Conservation (phyloP, 2,797 vertebrate genomes). For the Epinephelus malabaricus region DNA sequence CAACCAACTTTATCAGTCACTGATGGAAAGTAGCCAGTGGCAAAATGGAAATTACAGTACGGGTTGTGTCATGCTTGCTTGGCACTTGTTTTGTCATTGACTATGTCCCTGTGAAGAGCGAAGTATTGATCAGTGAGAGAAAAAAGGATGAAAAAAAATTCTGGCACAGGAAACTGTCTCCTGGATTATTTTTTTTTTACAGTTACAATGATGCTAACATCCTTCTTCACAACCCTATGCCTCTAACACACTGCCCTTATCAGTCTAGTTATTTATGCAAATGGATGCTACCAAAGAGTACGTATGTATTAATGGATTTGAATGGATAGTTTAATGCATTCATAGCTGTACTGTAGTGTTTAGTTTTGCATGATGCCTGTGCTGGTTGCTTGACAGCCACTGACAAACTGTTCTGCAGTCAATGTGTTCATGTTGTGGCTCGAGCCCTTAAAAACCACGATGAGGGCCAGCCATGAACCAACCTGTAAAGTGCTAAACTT, state of each 20-base stretch:
- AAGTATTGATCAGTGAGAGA: conserved; percentile 80
- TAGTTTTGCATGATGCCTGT: conserved; percentile 47
- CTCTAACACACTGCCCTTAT: conserved; percentile 19
- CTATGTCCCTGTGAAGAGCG: conserved; percentile 80
- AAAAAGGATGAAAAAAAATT: conserved; percentile 62
- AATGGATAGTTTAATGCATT: conserved; percentile 25
- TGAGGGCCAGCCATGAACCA: conserved; percentile 56
- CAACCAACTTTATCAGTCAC: conserved; percentile 79
- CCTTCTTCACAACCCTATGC: conserved; percentile 21
- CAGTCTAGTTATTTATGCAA: conserved; percentile 26
- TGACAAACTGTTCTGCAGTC: conserved; percentile 41
- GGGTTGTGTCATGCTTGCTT: conserved; percentile 84
- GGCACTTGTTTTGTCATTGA: conserved; percentile 87
- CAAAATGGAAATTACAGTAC: conserved; percentile 88
- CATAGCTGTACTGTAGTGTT: conserved; percentile 31
- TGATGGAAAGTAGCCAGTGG: conserved; percentile 88
- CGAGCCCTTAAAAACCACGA: conserved; percentile 71
- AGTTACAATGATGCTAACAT: conserved; percentile 50
- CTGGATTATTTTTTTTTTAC: conserved; percentile 56
- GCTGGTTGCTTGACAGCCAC: conserved; percentile 57
- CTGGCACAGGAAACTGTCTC: conserved; percentile 70
- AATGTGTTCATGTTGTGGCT: conserved; percentile 63
- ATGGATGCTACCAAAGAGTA: conserved; percentile 30
- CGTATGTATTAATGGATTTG: conserved; percentile 38
- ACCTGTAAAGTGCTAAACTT: conserved; percentile 79